Conservation (phyloP, 2,113 vertebrate genomes). For the Perccottus glenii region DNA sequence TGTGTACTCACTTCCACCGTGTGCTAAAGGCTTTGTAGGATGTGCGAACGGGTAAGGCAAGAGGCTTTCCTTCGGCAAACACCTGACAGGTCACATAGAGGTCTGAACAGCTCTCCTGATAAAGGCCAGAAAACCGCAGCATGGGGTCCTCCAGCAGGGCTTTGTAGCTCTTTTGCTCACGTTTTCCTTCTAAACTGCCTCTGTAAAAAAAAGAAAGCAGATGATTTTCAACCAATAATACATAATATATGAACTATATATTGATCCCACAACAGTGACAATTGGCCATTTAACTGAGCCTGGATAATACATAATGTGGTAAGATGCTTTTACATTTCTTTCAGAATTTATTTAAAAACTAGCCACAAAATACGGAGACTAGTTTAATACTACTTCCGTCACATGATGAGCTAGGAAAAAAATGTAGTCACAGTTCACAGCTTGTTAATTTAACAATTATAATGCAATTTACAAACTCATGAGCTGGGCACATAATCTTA, state of each 20-base stretch:
- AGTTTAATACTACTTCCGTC: not conserved
- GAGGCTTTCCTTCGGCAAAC: constrained; percentile 95
- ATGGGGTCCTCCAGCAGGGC: constrained; percentile 92
- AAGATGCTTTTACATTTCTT: too few relatives aligned
- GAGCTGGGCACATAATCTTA: constrained; percentile 36
- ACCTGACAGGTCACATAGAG: constrained; percentile 97
- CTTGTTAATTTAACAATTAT: not conserved
- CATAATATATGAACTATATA: too few relatives aligned
- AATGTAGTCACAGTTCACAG: not conserved
- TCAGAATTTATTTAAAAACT: too few relatives aligned
- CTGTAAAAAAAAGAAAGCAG: constrained; percentile 78
- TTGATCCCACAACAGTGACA: too few relatives aligned
- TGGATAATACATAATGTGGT: too few relatives aligned
- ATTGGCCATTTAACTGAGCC: too few relatives aligned
- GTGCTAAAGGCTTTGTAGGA: constrained; percentile 99
- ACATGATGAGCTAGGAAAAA: not conserved
- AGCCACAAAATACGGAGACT: not conserved
- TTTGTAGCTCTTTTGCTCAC: constrained; percentile 96
- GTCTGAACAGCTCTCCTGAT: constrained; percentile 96
- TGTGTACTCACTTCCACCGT: constrained; percentile 93
- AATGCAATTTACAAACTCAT: constrained; percentile 15
- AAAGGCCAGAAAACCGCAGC: constrained; percentile 95
- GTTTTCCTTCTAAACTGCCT: constrained; percentile 96
- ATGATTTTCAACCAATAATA: too few relatives aligned
- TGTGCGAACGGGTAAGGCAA: constrained; percentile 93